A percentile compares a stretch with the other conserved stretches of the same genome.
Evolutionary conservation across 2,888 invertebrate genomes (phyloP).

Genomic region (Cremastinae sp.): DNA sequence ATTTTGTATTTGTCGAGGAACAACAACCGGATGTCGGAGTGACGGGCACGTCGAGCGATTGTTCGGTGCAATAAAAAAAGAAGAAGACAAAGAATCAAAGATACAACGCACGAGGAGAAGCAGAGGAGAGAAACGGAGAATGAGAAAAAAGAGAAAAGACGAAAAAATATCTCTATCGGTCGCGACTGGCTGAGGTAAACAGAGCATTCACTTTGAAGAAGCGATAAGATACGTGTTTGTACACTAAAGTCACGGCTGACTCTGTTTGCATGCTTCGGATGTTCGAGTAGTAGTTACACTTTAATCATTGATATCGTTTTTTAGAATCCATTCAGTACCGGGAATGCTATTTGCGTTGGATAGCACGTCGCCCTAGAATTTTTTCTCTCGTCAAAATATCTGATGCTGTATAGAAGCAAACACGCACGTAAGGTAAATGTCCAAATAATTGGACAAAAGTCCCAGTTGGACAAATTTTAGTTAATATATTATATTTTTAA

Average conservation of each 20-base stretch:
- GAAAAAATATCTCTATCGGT: conserved; percentile 13
- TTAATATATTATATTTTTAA: too few relatives aligned
- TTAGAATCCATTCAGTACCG: conserved; percentile 9
- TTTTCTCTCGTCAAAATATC: not conserved
- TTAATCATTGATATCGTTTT: conserved; percentile 29
- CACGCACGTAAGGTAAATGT: too few relatives aligned
- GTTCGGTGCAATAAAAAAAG: conserved; percentile 25
- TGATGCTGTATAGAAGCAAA: too few relatives aligned
- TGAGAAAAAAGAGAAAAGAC: conserved; percentile 11
- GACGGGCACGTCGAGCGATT: conserved; percentile 12
- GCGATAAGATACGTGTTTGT: conserved; percentile 49
- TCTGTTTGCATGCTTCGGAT: not conserved
- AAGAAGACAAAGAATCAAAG: conserved; percentile 16
- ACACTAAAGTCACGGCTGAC: not conserved
- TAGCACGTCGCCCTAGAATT: not conserved
- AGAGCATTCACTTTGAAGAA: conserved; percentile 34
- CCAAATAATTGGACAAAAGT: too few relatives aligned
- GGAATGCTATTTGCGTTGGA: not conserved
- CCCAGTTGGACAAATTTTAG: not conserved
- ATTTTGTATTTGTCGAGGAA: conserved; percentile 15
- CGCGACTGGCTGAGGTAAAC: conserved; percentile 17
- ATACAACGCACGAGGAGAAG: conserved; percentile 14
- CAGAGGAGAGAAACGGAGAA: not conserved
- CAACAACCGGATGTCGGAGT: conserved; percentile 23
- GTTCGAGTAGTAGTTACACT: not conserved